Evolutionary conservation across 2,888 invertebrate genomes (phyloP), one percentile per base, ranked within the genome.

Genomic region (Achlya flavicornis): DNA sequence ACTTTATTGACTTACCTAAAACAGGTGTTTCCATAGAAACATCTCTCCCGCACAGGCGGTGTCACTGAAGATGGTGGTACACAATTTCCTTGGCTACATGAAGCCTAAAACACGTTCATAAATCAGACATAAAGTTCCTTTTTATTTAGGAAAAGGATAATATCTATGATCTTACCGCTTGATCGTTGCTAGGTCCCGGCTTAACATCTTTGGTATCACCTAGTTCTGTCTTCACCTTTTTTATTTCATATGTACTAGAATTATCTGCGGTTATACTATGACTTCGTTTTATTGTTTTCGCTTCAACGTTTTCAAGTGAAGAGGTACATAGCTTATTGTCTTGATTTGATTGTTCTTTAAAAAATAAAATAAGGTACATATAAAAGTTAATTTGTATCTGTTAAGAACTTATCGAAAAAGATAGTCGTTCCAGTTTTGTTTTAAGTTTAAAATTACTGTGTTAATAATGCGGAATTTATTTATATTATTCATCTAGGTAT

Each of bases 1-100:
- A 41, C 3, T 10, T 41, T 10, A 11, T 41, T 10, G 3, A 43
- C 71, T 72, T 85, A 95, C 96, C 96, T 95, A 77, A 95, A 96
- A 83, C 96, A 96, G 65, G 85, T 87, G 10, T 86, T 86, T 66
- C 95, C 96, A 80, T 96, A 96, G 85, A 94, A 94, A 83, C 96
- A 96, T 64, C 94, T 90, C 70, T 95, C 95, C 59, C 95, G 12
- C 43, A 6, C 68, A 12, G 61, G 70, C 7, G 73, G 70, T 46
- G 64, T 64, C 11, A 46, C 46, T 0, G 66, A 66, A 65, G 67
- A 61, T 6, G 62, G 19, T 4, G 53, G 61, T 46, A 65, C 41
- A 35, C 59, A 58, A n/a, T 63, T 65, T 16, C 63, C 67, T 33
- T 4, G 12, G 14, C 46, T 5, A 7, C 73, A 64, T 12, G 71